These are phyloP conservation scores for Caenorhabditis drosophilae DNA, from an alignment of 2,888 invertebrate species.

Conservation along the genomic window DNA sequence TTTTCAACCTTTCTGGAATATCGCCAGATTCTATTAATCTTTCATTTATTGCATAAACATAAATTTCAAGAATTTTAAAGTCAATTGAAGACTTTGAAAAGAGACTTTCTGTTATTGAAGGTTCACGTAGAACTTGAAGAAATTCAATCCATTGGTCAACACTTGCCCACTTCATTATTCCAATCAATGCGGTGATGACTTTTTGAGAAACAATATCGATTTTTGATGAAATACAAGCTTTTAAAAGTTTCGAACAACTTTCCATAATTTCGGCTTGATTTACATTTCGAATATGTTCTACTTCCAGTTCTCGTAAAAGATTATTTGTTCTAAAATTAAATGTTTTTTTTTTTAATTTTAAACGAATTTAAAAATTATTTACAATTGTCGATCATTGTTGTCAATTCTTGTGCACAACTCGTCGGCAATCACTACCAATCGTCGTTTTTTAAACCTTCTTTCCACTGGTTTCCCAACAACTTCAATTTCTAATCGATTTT, in stretches of 20 bases:
- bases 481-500: neutral
- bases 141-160: neutral
- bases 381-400: conserved; percentile 34
- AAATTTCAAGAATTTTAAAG: conserved; percentile 9
- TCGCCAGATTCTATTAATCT: neutral
- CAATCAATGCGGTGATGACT: neutral
- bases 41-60: conserved; percentile 4
- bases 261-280: conserved; percentile 3
- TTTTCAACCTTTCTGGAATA: conserved; percentile 12
- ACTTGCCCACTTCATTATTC: neutral
- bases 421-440: conserved; percentile 12
- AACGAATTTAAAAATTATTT: conserved; percentile 1
- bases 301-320: conserved; percentile 23
- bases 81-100: conserved; percentile 13
- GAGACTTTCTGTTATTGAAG: conserved; percentile 6
- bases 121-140: neutral
- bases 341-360: neutral
- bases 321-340: conserved; percentile 15
- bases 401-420: conserved; percentile 17
- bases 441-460: conserved; percentile 9
- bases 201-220: neutral
- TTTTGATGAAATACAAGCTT: conserved; percentile 11
- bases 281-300: conserved; percentile 20
- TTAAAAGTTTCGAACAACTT: conserved; percentile 13
- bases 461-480: neutral